Percentiles rank a stretch among this genome's conserved stretches.
Evolutionary conservation across 2,113 vertebrate genomes (phyloP).

Genomic region (Tetraodon nigroviridis): DNA sequence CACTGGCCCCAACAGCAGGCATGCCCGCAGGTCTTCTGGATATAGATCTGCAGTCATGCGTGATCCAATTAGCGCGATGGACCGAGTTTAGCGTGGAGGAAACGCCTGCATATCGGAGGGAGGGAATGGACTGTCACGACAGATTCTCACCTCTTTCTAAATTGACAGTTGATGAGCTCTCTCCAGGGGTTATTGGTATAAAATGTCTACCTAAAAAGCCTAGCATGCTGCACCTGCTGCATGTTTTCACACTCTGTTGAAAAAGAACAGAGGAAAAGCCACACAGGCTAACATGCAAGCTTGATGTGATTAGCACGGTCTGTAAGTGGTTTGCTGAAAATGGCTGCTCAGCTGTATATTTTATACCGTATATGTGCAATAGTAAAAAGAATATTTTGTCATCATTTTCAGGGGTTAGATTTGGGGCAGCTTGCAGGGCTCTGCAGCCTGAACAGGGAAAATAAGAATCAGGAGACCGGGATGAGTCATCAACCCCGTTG

Average conservation of each 20-base stretch:
- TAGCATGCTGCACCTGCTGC: conserved; percentile 4
- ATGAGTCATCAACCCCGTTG: no score
- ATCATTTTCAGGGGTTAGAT: no score
- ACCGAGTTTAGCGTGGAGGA: conserved; percentile 22
- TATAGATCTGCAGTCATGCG: conserved; percentile 42
- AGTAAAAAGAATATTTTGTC: no score
- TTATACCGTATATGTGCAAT: no score
- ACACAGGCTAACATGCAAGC: conserved; percentile 2
- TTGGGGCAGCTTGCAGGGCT: no score
- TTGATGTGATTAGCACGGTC: conserved; percentile 5
- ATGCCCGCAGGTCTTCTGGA: conserved; percentile 32
- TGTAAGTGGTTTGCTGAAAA: conserved; percentile 3
- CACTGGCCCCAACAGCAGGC: conserved; percentile 17
- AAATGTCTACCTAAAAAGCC: conserved; percentile 37
- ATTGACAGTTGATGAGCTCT: conserved; percentile 43
- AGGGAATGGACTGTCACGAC: conserved; percentile 64
- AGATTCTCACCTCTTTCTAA: conserved; percentile 51
- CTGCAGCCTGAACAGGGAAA: no score
- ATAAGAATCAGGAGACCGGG: no score
- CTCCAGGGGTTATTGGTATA: conserved; percentile 49
- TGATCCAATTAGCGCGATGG: conserved; percentile 63
- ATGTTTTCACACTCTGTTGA: conserved; percentile 30
- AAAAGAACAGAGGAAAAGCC: conserved; percentile 41
- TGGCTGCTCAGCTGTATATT: not conserved
- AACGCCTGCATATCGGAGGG: conserved; percentile 42